Percentiles rank a stretch among this genome's conserved stretches.
Conservation (phyloP, 92 coral and sea anemone genomes). For the Porites cylindrica region DNA sequence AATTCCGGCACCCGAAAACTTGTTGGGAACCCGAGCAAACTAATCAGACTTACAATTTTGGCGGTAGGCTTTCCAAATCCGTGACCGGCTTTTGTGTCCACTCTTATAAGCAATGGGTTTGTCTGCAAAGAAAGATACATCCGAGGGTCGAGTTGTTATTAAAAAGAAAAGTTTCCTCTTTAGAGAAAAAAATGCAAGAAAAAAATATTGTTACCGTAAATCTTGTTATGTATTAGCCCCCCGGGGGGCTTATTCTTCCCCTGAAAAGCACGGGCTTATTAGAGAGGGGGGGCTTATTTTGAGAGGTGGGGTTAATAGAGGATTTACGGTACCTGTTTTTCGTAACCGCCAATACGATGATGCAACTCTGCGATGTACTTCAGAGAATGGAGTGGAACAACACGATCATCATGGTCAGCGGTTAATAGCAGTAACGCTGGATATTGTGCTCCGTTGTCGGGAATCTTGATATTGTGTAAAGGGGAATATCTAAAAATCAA, state of each 20-base stretch:
- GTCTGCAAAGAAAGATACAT: slow-evolving; percentile 55
- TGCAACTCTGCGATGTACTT: slow-evolving; percentile 95
- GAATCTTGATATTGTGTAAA: slow-evolving; percentile 89
- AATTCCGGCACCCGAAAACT: no score
- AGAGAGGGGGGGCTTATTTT: no score
- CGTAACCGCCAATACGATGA: slow-evolving; percentile 77
- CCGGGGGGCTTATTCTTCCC: no score
- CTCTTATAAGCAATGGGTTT: slow-evolving; percentile 88
- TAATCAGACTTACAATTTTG: slow-evolving; percentile 75
- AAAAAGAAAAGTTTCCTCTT: no score
- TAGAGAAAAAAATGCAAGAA: no score
- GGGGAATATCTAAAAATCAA: slow-evolving; percentile 86
- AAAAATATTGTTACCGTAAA: not conserved
- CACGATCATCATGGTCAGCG: slow-evolving; percentile 99
- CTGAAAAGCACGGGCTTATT: no score
- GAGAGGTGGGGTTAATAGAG: no score
- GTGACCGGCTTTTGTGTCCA: slow-evolving; percentile 96
- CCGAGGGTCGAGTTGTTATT: no score
- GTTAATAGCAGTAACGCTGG: slow-evolving; percentile 93
- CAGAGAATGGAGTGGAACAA: slow-evolving; percentile 95
- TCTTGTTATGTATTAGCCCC: no score
- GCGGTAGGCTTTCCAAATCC: slow-evolving; percentile 97
- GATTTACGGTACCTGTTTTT: slow-evolving; percentile 74
- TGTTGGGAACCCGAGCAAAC: not conserved
- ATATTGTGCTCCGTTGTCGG: slow-evolving; percentile 91